Evolutionary conservation across 2,888 invertebrate genomes (phyloP), one percentile per base, ranked within the genome.

Genomic region (Dryadula phaetusa): DNA sequence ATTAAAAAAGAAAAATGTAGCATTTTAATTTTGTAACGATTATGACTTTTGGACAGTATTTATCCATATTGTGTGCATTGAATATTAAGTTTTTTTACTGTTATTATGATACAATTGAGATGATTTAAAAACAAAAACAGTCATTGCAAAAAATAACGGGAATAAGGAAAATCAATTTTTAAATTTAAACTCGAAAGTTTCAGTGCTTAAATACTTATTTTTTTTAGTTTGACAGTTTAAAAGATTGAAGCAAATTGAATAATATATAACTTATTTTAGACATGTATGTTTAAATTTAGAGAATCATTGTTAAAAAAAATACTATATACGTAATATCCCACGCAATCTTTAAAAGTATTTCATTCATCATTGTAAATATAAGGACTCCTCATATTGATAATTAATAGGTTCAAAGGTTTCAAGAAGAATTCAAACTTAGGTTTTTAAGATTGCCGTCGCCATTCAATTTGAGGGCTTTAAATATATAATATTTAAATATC

Each of bases 51-150:
- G 22, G 22, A 56, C 56, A 56, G 56, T 56, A 56, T 56, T 56
- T 37, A 56, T 40, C n/a, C n/a, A 56, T n/a, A 56, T 54, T 20
- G 54, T 22, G 20, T 20, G 8, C 37, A 37, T 56, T 56, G 10
- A 40, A 56, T 56, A 56, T 40, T 56, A 56, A 22, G 56, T 40
- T 22, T 22, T n/a, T 56, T 56, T 40, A 40, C 40, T 16, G 14
- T 56, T 22, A 25, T 56, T 37, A 5, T 25, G n/a, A 37, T 28
- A 37, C 32, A 53, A 12, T 34, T 56, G 1, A n/a, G 8, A 37
- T 37, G 37, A 37, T 37, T 20, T 10, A 56, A n/a, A 16, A 32
- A n/a, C 16, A 16, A 8, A 10, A 25, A 16, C 8, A 2, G 8
- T 16, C 16, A 28, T 28, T 4, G 16, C 6, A 25, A 16, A n/a